Conservation (phyloP, 2,888 invertebrate species). For the Lasiommata megera region DNA sequence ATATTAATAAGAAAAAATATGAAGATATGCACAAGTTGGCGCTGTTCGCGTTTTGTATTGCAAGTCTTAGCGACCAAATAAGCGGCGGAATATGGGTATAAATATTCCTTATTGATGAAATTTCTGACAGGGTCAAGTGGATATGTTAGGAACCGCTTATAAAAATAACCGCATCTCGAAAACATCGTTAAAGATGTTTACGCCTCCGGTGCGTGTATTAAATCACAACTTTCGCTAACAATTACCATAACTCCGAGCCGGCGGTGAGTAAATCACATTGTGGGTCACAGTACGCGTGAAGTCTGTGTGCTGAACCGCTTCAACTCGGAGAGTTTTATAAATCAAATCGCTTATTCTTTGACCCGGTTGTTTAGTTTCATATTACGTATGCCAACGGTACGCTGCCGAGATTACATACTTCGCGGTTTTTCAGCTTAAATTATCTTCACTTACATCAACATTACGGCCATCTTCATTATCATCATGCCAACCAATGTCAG, state of each 20-base stretch:
- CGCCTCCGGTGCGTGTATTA: slow-evolving; percentile 36
- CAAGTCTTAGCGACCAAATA: too few relatives aligned
- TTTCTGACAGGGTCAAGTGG: not conserved
- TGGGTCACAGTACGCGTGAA: slow-evolving; percentile 19
- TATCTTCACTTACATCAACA: not conserved
- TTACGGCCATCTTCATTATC: too few relatives aligned
- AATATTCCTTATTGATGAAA: too few relatives aligned
- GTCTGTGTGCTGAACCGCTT: slow-evolving; percentile 16
- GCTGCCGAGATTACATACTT: not conserved
- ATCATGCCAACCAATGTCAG: too few relatives aligned
- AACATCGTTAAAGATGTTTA: slow-evolving; percentile 26
- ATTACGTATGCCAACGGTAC: not conserved
- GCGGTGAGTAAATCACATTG: slow-evolving; percentile 26
- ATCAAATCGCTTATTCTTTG: slow-evolving; percentile 9
- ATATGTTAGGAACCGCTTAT: slow-evolving; percentile 2
- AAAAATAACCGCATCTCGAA: slow-evolving; percentile 5
- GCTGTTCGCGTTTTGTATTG: too few relatives aligned
- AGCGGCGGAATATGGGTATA: too few relatives aligned
- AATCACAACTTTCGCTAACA: slow-evolving; percentile 57
- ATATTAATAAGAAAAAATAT: too few relatives aligned
- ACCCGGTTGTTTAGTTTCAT: not conserved
- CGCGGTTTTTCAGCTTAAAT: too few relatives aligned
- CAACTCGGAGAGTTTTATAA: not conserved
- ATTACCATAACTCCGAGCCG: slow-evolving; percentile 52
- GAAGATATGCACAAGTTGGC: too few relatives aligned